phyloP scores from a whole-genome alignment of 2,113 vertebrate genomes.

The Psittacula cyanocephala region DNA sequence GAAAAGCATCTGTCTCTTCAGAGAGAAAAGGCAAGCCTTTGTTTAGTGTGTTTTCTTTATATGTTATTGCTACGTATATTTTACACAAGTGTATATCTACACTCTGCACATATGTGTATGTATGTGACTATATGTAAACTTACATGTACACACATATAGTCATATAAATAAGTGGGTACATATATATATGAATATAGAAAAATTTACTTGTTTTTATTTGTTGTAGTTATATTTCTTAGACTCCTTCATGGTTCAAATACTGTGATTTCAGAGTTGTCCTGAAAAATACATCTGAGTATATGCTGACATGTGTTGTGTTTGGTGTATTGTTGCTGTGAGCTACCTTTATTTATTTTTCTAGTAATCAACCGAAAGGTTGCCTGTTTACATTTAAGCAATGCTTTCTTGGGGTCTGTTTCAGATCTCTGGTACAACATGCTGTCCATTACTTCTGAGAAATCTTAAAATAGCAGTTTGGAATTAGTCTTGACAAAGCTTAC shows the following conservation, averaged over 20 bases:
- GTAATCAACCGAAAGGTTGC: background rate
- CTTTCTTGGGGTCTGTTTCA: background rate
- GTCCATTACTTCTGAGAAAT: background rate
- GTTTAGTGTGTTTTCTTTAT: background rate
- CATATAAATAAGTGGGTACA: background rate
- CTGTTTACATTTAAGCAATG: background rate
- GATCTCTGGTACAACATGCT: background rate
- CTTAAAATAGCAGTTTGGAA: slow-evolving; percentile 11
- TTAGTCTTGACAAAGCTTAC: background rate
- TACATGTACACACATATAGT: background rate
- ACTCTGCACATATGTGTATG: rapidly evolving
- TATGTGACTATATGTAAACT: background rate
- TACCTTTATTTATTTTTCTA: background rate
- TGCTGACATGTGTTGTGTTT: background rate
- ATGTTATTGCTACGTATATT: background rate
- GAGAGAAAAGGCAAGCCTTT: slow-evolving; percentile 86
- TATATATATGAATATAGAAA: background rate
- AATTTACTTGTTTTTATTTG: background rate
- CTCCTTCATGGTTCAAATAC: background rate
- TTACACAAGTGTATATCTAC: background rate
- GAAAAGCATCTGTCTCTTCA: slow-evolving; percentile 85
- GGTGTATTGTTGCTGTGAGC: background rate
- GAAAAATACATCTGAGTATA: background rate
- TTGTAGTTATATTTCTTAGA: background rate
- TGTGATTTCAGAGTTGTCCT: background rate